Base-by-base conservation (phyloP, 2,113 vertebrate species). In the Mystacornis crossleyi region DNA sequence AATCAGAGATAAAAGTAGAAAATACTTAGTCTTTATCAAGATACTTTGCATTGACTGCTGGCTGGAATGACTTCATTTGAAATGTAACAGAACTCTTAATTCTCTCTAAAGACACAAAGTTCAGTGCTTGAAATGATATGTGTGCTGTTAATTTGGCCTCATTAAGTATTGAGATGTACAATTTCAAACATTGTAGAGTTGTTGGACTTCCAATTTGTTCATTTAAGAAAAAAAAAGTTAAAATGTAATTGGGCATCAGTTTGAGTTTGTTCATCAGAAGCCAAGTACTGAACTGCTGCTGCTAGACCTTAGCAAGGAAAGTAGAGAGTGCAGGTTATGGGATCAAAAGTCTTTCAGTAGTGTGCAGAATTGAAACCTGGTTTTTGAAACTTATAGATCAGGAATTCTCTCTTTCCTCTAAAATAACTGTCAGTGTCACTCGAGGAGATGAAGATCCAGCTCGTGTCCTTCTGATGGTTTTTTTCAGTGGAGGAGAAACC, bases 141-240 rank as follows among this genome's bases (percentile, higher is more conserved):
- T 96, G 51, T 79, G 80, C 90, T 96, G 75, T 95, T 96, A 94
- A 96, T 96, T 95, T 92, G 43, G 23, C 72, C 55, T 97, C 84
- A 80, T 83, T 92, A 92, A 96, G 40, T 88, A 91, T 82, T 65
- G 60, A 93, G 77, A 57, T 79, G 86, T 92, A 45, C 81, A 89
- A 51, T 94, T 96, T 96, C 66, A 12, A 61, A 94, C 25, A 84
- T 1, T 54, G 15, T 38, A 55, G 14, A 33, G 28, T 28, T 60
- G 29, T 53, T 81, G 31, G 25, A 58, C 12, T 91, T 83, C 34
- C 54, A 17, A 9, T 70, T 78, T 10, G 1, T 61, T 86, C 3
- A 33, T 88, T 88, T 74, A 34, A 45, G 62, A 95, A 77, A 91
- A 94, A 90, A 51, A 86, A 74, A 47, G 67, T 45, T 50, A 79